These are phyloP conservation scores for Thamnophis sirtalis DNA, from an alignment of 2,113 vertebrate genomes.

Conservation along the genomic window DNA sequence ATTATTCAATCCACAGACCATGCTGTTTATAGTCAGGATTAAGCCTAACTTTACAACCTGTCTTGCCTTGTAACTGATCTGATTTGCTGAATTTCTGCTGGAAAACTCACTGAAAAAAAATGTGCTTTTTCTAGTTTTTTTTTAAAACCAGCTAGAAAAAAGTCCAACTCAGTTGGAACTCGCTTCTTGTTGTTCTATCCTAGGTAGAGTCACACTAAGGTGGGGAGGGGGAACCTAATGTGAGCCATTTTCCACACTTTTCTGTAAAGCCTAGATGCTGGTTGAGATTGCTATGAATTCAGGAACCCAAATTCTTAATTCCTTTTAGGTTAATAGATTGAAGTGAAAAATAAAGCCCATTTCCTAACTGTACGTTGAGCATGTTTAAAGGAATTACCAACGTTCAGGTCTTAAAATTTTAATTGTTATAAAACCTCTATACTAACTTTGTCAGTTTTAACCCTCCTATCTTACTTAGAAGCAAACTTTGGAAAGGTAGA, in stretches of 20 bases:
- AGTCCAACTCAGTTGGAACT: background rate
- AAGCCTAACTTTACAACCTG: background rate
- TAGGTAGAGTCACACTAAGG: too few species aligned
- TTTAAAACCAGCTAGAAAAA: background rate
- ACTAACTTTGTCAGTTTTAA: background rate
- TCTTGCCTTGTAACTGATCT: background rate
- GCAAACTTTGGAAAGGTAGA: background rate
- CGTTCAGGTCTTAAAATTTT: background rate
- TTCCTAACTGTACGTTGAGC: background rate
- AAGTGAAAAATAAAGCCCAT: background rate
- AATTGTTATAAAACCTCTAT: background rate
- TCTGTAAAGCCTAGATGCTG: background rate
- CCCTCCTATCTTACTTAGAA: background rate
- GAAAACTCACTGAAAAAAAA: background rate
- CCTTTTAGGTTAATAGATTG: background rate
- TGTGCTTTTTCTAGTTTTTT: background rate
- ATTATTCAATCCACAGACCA: conserved; percentile 12
- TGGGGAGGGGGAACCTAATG: background rate
- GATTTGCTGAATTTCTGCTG: background rate
- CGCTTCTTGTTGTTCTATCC: background rate
- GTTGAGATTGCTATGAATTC: background rate
- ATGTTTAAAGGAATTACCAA: background rate
- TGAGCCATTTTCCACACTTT: background rate
- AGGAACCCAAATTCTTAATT: background rate
- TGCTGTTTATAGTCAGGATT: background rate